Base-by-base conservation (phyloP, 2,888 invertebrate species). In the Clepsis dumicolana region DNA sequence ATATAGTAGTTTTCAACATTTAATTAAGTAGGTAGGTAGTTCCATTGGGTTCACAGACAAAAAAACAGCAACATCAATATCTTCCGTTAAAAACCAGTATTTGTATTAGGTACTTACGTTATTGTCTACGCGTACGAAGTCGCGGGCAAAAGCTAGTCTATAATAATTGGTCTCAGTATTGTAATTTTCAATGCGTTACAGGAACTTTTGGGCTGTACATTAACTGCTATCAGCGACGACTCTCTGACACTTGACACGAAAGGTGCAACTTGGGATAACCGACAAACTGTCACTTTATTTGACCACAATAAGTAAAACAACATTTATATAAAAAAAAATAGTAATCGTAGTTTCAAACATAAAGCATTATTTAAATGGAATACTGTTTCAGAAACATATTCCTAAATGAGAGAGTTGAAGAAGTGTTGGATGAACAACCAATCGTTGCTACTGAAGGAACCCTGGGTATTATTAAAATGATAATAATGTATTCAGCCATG, bases 401-500 rank as follows among this genome's bases (percentile, higher is more conserved):
- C 64, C 66, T 91, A 1, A 85, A 89, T 70, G 87, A 91, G 77
- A 85, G 92, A 73, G 74, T 72, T 44, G 88, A 91, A 71, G 71
- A 78, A 5, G 44, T 78, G 4, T 74, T 86, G 7, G 83, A 87
- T 7, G 91, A 91, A 70, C 86, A 88, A 77, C 72, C 71, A 7
- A 75, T 82, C 18, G 70, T 76, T 52, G 65, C 75, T 7, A 57
- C 81, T 7, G 84, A 86, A 38, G 70, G 75, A 41, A 72, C 76
- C 27, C 71, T 83, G 56, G 82, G 81, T n/a, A 65, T 77, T 27
- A 83, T 91, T 16, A 80, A 80, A 4, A 90, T 95, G 69, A 80
- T 91, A 14, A 76, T 95, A 2, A 78, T 94, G 4, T 87, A 95
- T 71, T 94, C 92, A 2, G 94, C 91, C 2, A 81, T 84, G 16